Evolutionary conservation across 2,797 vertebrate species (phyloP), one percentile per base, ranked within the genome.

Genomic region (Xiphophorus birchmanni): DNA sequence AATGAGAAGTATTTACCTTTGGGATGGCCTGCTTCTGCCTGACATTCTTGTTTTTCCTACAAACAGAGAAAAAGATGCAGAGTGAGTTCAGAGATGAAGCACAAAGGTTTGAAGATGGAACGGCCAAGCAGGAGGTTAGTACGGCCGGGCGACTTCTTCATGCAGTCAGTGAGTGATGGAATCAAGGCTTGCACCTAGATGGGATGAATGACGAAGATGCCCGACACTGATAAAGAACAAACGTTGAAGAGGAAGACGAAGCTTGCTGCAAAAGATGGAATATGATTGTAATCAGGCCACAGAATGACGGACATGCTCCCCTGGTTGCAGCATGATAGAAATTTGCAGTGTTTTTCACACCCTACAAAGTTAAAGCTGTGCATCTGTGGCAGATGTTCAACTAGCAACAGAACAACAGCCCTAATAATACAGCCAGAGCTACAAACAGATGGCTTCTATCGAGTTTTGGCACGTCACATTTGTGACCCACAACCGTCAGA

Each of bases 1-100:
- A 74, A 71, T 5, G n/a, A 13, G 0, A 9, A 9, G 2, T 56
- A 37, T 65, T 92, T 97, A 99, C 99, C 98, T 99, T 99, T 54
- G 99, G 98, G 90, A 99, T 98, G 91, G 96, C 93, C 95, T 99
- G 98, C 93, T 97, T 99, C 93, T 96, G 97, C 91, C 96, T 99
- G 93, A 92, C 83, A 92, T 77, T 95, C 94, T 96, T 99, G 94
- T 93, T 96, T 94, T 98, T 99, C 96, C 99, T 99, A 96, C 94
- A 82, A 73, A 80, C 71, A 80, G 60, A n/a, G 13, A 76, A 83
- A 4, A 79, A 72, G 32, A 73, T 17, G 21, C 82, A 44, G n/a
- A 29, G 32, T 96, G 76, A 90, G 75, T 91, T 90, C 89, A 44
- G 84, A 7, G 37, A 73, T 82, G 47, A 60, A 32, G 10, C 32